Evolutionary conservation across 1,140 invertebrate species (phyloP).

Genomic region (Drosophila nasuta): DNA sequence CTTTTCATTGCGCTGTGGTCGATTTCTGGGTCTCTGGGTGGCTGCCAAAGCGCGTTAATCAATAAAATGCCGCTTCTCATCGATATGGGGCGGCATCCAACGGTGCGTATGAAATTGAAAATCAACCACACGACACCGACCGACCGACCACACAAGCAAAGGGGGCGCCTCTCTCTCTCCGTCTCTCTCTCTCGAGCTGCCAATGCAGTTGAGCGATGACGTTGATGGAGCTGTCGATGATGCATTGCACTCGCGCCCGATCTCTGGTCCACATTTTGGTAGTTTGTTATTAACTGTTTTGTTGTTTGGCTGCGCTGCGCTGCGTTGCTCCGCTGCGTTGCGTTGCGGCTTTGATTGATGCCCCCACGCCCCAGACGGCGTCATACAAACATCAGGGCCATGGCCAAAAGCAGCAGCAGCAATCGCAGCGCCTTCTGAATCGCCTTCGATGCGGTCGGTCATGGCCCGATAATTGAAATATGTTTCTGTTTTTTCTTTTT

Average conservation of each 20-base stretch:
- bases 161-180: conserved; percentile 18
- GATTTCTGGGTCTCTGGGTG: conserved; percentile 14
- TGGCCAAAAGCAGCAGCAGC: conserved; percentile 28
- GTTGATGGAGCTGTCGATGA: conserved; percentile 58
- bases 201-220: conserved; percentile 23
- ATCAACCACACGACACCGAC: conserved; percentile 56
- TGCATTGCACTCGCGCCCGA: conserved; percentile 52
- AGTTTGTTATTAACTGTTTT: conserved; percentile 54
- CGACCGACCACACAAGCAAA: conserved; percentile 49
- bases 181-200: neutral
- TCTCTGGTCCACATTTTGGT: conserved; percentile 54
- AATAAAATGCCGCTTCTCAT: conserved; percentile 64
- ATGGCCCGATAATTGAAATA: conserved; percentile 81
- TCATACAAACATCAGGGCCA: conserved; percentile 28
- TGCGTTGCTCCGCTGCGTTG: neutral
- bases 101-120: conserved; percentile 81
- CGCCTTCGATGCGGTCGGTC: conserved; percentile 64
- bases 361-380: conserved; percentile 57
- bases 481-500: conserved; percentile 40
- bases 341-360: conserved; percentile 76
- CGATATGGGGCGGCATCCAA: conserved; percentile 61
- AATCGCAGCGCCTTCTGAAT: conserved; percentile 42
- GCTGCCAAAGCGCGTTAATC: conserved; percentile 65
- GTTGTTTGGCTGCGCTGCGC: conserved; percentile 13
- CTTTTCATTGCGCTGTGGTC: neutral